Evolutionary conservation across 2,888 invertebrate genomes (phyloP), one percentile per base, ranked within the genome.

Genomic region (Mesoligia furuncula): DNA sequence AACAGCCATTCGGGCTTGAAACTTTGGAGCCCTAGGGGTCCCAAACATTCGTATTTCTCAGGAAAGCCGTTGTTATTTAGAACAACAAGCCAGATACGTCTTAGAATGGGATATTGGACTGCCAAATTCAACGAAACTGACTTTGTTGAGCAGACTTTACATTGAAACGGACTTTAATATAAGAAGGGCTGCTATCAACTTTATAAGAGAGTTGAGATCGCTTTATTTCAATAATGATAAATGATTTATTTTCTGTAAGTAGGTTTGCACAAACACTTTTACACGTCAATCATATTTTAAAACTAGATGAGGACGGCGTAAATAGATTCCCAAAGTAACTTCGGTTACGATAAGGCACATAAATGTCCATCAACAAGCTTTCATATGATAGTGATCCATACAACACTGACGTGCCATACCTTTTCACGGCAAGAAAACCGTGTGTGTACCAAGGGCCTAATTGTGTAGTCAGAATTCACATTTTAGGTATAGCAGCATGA

Each of bases 21-120:
- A 89, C 79, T 90, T 89, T 66, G 65, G 73, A 85, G 83, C 85
- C 87, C 86, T 85, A 82, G 72, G 85, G 88, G 82, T 84, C 78
- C 62, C 59, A 68, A 86, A 80, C 84, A 83, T 84, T 85, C 78
- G 83, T 77, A 83, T 86, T 86, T 87, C 83, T 76, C 80, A 74
- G 77, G 73, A 85, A 88, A 80, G 76, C 77, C 83, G 57, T 82
- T 81, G 84, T 83, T 88, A 80, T 80, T 83, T 85, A 79, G 75
- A 85, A 85, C 85, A 81, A 83, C 81, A 81, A 84, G 73, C 75
- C 77, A 83, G 74, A 83, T 79, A 73, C 75, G 80, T 70, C 73
- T 77, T 64, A 79, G 71, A 86, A 75, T 69, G 61, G 84, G 71
- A 75, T 85, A 83, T 85, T 80, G 39, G 66, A 73, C 68, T 82